Evolutionary conservation across 1,140 invertebrate species (phyloP).

Genomic region (Drosophila cardini): DNA sequence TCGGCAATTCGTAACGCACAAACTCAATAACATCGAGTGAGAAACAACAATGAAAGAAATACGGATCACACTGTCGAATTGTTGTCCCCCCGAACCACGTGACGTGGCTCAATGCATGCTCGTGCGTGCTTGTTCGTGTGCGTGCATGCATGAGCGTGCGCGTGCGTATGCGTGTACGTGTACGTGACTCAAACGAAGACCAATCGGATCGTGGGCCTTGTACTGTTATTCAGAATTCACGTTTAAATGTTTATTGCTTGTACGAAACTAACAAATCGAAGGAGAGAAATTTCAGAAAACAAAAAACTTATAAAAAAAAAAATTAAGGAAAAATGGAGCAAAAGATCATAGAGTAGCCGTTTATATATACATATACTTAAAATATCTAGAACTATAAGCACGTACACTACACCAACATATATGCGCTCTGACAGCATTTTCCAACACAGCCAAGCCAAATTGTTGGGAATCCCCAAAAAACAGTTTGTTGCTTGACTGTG

Average conservation of each 20-base stretch:
- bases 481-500: neutral
- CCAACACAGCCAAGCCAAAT: too few species aligned
- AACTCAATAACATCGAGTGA: conserved; percentile 38
- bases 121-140: conserved; percentile 2
- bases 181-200: neutral
- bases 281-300: conserved; percentile 1
- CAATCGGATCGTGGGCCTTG: conserved; percentile 3
- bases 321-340: neutral
- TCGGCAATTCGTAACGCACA: conserved; percentile 17
- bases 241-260: conserved; percentile 74
- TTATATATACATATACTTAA: conserved; percentile 9
- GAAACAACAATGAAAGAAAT: neutral
- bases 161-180: neutral
- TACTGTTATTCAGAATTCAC: conserved; percentile 48
- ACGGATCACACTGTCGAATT: conserved; percentile 45
- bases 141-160: conserved; percentile 1
- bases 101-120: neutral
- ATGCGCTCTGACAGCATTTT: neutral
- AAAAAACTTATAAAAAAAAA: neutral
- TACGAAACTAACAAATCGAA: conserved; percentile 25
- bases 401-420: conserved; percentile 27
- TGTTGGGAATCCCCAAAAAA: neutral
- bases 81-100: neutral
- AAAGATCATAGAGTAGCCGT: conserved; percentile 27
- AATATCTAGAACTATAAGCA: conserved; percentile 30